Evolutionary conservation across 2,797 vertebrate genomes (phyloP).

Genomic region (Pipistrellus pipistrellus): DNA sequence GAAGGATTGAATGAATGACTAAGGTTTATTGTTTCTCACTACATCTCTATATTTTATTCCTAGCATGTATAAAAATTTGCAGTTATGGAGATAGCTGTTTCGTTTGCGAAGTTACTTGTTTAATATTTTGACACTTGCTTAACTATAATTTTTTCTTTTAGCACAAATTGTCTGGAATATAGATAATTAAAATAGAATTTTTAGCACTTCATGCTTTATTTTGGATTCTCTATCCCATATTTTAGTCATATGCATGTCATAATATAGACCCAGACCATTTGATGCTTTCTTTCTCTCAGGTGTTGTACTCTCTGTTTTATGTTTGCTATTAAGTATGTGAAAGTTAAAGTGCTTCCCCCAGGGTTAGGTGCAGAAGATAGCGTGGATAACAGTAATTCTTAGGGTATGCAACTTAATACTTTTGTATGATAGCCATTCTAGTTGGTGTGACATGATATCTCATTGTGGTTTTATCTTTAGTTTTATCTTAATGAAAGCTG

Average conservation of each 20-base stretch:
- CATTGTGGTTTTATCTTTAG: conserved; percentile 7
- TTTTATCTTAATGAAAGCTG: not conserved
- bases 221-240: not conserved
- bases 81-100: not conserved
- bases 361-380: not conserved
- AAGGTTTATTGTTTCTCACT: not conserved
- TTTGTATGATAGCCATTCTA: not conserved
- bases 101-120: conserved; percentile 38
- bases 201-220: not conserved
- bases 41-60: not conserved
- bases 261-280: not conserved
- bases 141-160: conserved; percentile 50
- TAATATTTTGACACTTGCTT: conserved; percentile 30
- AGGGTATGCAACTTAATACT: not conserved
- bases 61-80: not conserved
- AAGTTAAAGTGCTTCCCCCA: not conserved
- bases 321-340: not conserved
- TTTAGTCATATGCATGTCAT: not conserved
- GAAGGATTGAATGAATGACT: not conserved
- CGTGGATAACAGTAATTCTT: not conserved
- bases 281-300: not conserved
- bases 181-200: not conserved
- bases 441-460: not conserved
- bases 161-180: not conserved
- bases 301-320: not conserved